Base-by-base conservation (phyloP, 2,888 invertebrate species). In the Epicampocera succincta region DNA sequence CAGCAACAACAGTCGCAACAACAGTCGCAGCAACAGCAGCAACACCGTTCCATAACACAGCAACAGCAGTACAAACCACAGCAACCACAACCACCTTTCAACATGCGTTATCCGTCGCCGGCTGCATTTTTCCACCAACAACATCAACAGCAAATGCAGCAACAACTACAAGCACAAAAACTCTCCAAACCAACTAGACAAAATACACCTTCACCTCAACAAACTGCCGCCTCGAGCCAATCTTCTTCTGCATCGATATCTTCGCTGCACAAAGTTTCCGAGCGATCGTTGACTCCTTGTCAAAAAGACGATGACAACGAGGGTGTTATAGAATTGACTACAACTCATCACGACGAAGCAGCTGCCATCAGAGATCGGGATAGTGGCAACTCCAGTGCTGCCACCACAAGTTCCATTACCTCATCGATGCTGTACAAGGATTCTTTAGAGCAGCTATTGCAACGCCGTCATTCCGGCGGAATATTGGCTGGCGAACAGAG, bases 151-250 rank as follows among this genome's bases (percentile, higher is more conserved):
- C 85, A 85, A 48, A 40, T 74, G 42, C 83, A 77, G 19, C 85
- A 82, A 15, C 85, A 81, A 58, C 68, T 75, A 17, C 83, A 83
- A 40, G 65, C 80, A 33, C 84, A 84, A 58, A 85, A 85, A n/a
- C 87, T 89, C 46, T 74, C 83, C 21, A 86, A 85, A 52, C 83
- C 84, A 42, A 75, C 81, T 68, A 85, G 86, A 76, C 83, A 86
- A 56, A 86, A 86, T 42, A 86, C 87, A 29, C 88, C 89, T n/a
- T 89, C 90, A 75, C 90, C 89, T 1, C 87, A 87, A 25, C 88
- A 88, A 76, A 86, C 86, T 84, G 87, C 87, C 76, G 87, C 85
- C 80, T 88, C 86, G 48, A 84, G 88, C 65, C 83, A 79, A 63
- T 52, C 80, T 46, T n/a, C 74, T 19, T 61, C 76, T 4, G 50